These are phyloP conservation scores for Brachionus rotundiformis DNA, from an alignment of 1,140 invertebrate genomes.

Conservation along the genomic window DNA sequence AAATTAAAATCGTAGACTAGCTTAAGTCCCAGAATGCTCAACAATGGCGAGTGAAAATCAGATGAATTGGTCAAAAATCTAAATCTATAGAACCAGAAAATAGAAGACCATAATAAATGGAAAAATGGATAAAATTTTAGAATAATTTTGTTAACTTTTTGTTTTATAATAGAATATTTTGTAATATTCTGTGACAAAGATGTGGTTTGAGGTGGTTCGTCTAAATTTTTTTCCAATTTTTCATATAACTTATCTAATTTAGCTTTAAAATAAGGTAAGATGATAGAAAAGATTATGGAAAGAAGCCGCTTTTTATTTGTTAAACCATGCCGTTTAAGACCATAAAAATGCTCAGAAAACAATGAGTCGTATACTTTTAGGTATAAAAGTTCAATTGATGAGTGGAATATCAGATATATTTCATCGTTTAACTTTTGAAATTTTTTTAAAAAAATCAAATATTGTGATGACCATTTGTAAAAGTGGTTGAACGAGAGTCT, in stretches of 20 bases:
- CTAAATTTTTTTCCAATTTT: constrained; percentile 16
- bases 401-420: constrained; percentile 33
- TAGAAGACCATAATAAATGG: constrained; percentile 19
- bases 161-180: neutral
- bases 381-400: constrained; percentile 25
- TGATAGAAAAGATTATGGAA: constrained; percentile 16
- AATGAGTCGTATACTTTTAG: constrained; percentile 12
- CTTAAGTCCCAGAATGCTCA: constrained; percentile 25
- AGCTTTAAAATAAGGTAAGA: constrained; percentile 42
- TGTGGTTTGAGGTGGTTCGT: neutral
- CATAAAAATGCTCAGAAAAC: constrained; percentile 45
- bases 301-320: constrained; percentile 18
- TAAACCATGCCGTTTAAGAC: neutral
- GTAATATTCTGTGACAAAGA: neutral
- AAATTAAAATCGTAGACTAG: neutral
- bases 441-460: neutral
- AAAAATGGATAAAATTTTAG: constrained; percentile 41
- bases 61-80: constrained; percentile 18
- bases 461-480: neutral
- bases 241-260: constrained; percentile 29
- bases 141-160: constrained; percentile 9
- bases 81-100: constrained; percentile 35
- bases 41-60: constrained; percentile 27
- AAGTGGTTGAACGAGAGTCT: constrained; percentile 26
- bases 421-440: neutral